Evolutionary conservation across 2,113 vertebrate species (phyloP), one percentile per base, ranked within the genome.

Genomic region (Podarcis cretensis): DNA sequence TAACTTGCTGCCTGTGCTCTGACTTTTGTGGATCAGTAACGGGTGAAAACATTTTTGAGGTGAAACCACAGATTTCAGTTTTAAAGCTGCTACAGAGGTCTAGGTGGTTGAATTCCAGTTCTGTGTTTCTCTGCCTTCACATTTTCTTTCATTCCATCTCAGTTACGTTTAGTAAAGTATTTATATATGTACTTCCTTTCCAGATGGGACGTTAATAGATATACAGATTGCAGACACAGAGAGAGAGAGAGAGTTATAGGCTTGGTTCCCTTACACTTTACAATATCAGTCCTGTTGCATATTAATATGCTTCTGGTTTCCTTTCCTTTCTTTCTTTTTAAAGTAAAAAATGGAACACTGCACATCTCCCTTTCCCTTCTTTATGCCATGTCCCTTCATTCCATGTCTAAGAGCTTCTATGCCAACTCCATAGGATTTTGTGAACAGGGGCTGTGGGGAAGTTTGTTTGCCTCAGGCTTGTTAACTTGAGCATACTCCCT

Each of bases 281-380:
- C 57, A 88, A 73, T 90, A 89, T 94, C 94, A 92, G 88, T 90
- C 92, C 93, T 92, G 92, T 94, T 95, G 93, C 59, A 27, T 95
- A 95, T 95, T 94, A 93, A 95, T 94, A 94, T 92, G 87, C 89
- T 93, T 95, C 96, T 96, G 95, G 90, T 91, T 96, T 95, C 96
- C 93, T 95, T 95, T 95, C 95, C 86, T 84, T 78, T 65, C 7
- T 63, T 13, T 68, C 92, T 4, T 27, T 18, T 40, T 93, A 89
- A 96, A 95, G 90, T 93, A 92, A 87, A 86, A 93, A 90, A 90
- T 68, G 90, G 94, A 92, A 93, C 92, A n/a, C 68, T 94, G 94
- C 95, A 96, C 95, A 94, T 93, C 93, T 96, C 91, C 89, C 59
- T 65, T 63, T 35, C 92, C 82, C 87, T 78, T 92, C 78, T 69